These are phyloP conservation scores for Megaceryle maxima DNA, from an alignment of 2,113 vertebrate species.

Conservation along the genomic window DNA sequence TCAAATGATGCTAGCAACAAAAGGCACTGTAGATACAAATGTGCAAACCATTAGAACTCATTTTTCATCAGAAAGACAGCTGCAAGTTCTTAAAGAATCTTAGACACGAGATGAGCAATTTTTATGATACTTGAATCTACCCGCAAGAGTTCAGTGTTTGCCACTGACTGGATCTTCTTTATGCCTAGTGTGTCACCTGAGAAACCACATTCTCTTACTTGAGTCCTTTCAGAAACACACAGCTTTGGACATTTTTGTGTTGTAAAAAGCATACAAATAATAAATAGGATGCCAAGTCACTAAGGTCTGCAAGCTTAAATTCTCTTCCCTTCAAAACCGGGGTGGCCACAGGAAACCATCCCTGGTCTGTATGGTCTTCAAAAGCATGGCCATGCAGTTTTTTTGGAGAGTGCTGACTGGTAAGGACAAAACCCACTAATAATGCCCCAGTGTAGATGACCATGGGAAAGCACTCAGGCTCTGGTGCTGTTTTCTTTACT, in stretches of 20 bases:
- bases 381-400: rapidly evolving
- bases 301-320: not conserved
- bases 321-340: not conserved
- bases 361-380: not conserved
- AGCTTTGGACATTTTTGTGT: not conserved
- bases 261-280: not conserved
- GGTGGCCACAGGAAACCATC: not conserved
- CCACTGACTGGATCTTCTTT: not conserved
- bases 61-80: not conserved
- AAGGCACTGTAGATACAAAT: not conserved
- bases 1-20: not conserved
- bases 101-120: not conserved
- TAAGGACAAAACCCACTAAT: not conserved
- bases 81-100: not conserved
- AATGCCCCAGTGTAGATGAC: not conserved
- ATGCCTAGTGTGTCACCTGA: not conserved
- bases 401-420: not conserved
- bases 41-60: not conserved
- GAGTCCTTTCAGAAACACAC: not conserved
- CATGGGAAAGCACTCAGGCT: not conserved
- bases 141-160: not conserved
- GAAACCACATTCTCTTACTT: not conserved
- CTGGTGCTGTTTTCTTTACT: not conserved
- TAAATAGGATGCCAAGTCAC: not conserved
- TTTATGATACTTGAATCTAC: not conserved